Percentiles rank a stretch among this genome's conserved stretches.
Conservation (phyloP, 2,113 vertebrate genomes). For the Steatornis caripensis region DNA sequence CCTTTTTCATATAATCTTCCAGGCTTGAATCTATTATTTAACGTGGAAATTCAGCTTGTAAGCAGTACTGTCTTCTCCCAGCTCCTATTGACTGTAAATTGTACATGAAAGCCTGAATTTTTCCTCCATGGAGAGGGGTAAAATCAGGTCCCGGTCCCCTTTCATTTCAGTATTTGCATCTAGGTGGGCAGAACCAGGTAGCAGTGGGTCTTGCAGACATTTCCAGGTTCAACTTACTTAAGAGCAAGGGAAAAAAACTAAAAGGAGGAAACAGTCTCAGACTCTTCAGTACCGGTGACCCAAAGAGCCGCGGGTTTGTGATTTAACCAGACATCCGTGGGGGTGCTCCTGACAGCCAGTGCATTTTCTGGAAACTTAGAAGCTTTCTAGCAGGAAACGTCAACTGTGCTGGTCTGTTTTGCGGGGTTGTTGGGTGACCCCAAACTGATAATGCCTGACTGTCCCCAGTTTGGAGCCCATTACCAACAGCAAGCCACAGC, state of each 20-base stretch:
- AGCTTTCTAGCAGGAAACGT: not conserved
- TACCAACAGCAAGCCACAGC: not conserved
- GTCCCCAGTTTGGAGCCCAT: not conserved
- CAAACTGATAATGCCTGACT: not conserved
- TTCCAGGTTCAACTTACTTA: not conserved
- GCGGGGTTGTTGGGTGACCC: not conserved
- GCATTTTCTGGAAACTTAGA: not conserved
- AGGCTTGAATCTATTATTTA: not conserved
- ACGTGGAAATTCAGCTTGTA: not conserved
- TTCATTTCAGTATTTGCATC: not conserved
- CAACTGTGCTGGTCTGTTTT: not conserved
- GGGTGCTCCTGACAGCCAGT: not conserved
- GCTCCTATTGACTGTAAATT: not conserved
- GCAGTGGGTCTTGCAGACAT: not conserved
- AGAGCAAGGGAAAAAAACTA: not conserved
- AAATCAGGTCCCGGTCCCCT: not conserved
- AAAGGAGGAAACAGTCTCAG: not conserved
- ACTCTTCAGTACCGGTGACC: not conserved
- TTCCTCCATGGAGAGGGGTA: not conserved
- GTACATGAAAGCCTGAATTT: not conserved
- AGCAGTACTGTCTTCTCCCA: not conserved
- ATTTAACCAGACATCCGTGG: not conserved
- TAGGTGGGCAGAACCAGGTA: not conserved
- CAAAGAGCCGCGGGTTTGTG: not conserved
- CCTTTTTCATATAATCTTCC: not conserved